phyloP scores from a whole-genome alignment of 2,113 vertebrate species.

The Scytalopus superciliaris region DNA sequence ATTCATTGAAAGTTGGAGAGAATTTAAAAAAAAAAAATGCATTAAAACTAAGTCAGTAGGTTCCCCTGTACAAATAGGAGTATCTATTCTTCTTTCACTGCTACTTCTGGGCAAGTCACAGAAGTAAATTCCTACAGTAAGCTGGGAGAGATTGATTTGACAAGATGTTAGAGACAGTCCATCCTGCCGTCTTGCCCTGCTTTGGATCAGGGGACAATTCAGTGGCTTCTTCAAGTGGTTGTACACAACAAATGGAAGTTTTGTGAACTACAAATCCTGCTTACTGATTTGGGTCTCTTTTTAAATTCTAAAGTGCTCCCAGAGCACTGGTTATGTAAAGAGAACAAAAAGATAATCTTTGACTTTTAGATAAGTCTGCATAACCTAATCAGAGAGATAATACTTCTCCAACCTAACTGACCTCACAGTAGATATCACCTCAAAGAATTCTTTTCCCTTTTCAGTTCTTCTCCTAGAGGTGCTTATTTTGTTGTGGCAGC shows the following conservation, averaged over 20 bases:
- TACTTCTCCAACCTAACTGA: background rate
- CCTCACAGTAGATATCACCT: background rate
- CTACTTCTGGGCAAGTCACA: background rate
- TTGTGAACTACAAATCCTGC: background rate
- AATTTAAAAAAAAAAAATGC: background rate
- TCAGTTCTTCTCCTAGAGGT: background rate
- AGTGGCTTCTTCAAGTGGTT: background rate
- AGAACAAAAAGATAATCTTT: background rate
- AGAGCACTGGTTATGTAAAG: background rate
- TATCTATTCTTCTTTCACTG: background rate
- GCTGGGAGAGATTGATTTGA: background rate
- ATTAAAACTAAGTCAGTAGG: background rate
- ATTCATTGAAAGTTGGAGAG: background rate
- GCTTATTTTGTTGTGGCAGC: background rate
- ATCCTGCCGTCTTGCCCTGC: background rate
- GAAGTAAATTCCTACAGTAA: background rate
- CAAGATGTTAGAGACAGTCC: background rate
- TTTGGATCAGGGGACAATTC: background rate
- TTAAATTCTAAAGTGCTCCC: background rate
- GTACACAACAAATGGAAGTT: background rate
- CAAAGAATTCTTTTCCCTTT: background rate
- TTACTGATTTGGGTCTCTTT: background rate
- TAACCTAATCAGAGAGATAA: background rate
- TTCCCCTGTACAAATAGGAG: background rate
- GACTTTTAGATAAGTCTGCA: background rate